Conservation (phyloP, 2,113 vertebrate genomes). For the Stercorarius parasiticus region DNA sequence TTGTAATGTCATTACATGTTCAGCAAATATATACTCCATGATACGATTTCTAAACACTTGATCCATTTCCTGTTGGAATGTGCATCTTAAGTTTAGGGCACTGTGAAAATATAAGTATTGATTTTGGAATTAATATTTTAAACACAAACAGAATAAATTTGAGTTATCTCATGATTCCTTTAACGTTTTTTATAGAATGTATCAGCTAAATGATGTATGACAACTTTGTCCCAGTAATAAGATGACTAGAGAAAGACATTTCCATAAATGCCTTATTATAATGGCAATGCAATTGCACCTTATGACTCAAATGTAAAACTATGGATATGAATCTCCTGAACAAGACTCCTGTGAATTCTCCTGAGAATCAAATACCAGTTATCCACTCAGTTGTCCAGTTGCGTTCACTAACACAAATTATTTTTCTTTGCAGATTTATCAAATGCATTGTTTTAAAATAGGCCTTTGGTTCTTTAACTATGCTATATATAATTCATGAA, state of each 20-base stretch:
- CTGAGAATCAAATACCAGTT: background rate
- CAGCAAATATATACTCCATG: background rate
- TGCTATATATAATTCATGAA: background rate
- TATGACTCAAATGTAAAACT: background rate
- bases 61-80: background rate
- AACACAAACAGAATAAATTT: background rate
- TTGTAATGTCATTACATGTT: background rate
- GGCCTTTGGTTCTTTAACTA: background rate
- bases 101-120: background rate
- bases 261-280: background rate
- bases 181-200: background rate
- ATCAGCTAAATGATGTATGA: background rate
- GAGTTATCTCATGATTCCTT: background rate
- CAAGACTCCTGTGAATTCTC: background rate
- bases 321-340: background rate
- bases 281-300: background rate
- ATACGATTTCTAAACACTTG: background rate
- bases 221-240: background rate
- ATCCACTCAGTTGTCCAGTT: background rate
- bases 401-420: background rate
- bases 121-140: background rate
- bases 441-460: background rate
- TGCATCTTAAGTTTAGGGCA: background rate
- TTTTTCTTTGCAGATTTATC: background rate
- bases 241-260: background rate